phyloP scores from a whole-genome alignment of 2,113 vertebrate species.

The Xenopus borealis region DNA sequence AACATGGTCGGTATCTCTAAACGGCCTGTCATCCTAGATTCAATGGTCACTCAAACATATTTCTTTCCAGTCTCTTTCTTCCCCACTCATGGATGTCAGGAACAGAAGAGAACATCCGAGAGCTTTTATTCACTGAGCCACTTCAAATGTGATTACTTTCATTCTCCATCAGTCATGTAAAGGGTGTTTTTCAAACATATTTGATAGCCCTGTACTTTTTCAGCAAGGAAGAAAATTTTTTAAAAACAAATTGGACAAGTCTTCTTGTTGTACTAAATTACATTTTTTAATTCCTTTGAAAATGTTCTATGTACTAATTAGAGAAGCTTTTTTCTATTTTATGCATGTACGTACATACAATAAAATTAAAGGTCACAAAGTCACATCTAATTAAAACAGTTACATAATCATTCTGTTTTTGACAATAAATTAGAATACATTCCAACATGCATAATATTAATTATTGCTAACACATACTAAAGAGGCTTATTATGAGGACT shows the following conservation, averaged over 20 bases:
- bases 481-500: no score
- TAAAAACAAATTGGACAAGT: no score
- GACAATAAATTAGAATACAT: not conserved
- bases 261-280: no score
- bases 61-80: slow-evolving; percentile 62
- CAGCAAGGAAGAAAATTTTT: slow-evolving; percentile 55
- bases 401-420: slow-evolving; percentile 10
- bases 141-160: slow-evolving; percentile 74
- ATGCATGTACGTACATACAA: slow-evolving; percentile 22
- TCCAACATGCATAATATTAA: not conserved
- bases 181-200: slow-evolving; percentile 63
- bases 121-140: slow-evolving; percentile 62
- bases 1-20: slow-evolving; percentile 53
- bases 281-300: no score
- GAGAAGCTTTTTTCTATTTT: not conserved
- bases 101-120: slow-evolving; percentile 60
- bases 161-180: slow-evolving; percentile 69
- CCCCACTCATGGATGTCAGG: slow-evolving; percentile 54
- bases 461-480: not conserved
- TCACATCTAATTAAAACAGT: slow-evolving; percentile 26
- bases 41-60: slow-evolving; percentile 64
- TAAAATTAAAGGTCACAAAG: slow-evolving; percentile 43
- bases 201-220: slow-evolving; percentile 66
- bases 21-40: slow-evolving; percentile 57
- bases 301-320: slow-evolving; percentile 6